Base-by-base conservation (phyloP, 2,113 vertebrate species). In the Mus spicilegus region DNA sequence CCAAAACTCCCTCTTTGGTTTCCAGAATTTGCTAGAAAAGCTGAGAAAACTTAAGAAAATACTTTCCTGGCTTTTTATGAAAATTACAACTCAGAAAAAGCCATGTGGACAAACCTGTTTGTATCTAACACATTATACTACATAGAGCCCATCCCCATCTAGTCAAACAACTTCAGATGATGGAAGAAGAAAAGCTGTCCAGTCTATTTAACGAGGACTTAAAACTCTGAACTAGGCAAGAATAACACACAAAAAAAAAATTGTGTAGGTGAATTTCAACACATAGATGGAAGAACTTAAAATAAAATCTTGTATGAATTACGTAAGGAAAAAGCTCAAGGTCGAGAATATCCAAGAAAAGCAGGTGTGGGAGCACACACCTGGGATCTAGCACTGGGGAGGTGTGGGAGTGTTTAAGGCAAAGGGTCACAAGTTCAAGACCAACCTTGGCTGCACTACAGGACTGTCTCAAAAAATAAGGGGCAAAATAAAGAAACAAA, bases 291-390 rank as follows among this genome's bases (percentile, higher is more conserved):
- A 82, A 87, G 33, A 69, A 56, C n/a, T 91, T 39, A 26, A 89
- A 95, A 67, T 87, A 93, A 91, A 93, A 80, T 80, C 65, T 13
- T 56, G 19, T 39, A 76, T 63, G 24, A 91, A 75, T 92, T 94
- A 75, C 14, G 28, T 46, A 56, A 39, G 39, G 80, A 61, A 69
- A 84, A 93, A 81, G 3, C 14, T 75, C 42, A 94, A 76, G 42
- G 8, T 26, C 19, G 76, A 49, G 39, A 93, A 75, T 81, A 89
- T 46, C 30, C n/a, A 81, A 77, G 3, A 58, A 14, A 89, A 7
- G 1, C 7, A 58, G 69, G 51, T 58, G 24, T 75, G n/a, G 36
- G 26, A 36, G 22, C 13, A 6, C 51, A 56, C 7, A 7, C 20
- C 33, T 87, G 20, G 13, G 72, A 88, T 72, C 67, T 16, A 72